Conservation (phyloP, 64 coral and sea anemone species). For the Hydrozoanthus tunicans region DNA sequence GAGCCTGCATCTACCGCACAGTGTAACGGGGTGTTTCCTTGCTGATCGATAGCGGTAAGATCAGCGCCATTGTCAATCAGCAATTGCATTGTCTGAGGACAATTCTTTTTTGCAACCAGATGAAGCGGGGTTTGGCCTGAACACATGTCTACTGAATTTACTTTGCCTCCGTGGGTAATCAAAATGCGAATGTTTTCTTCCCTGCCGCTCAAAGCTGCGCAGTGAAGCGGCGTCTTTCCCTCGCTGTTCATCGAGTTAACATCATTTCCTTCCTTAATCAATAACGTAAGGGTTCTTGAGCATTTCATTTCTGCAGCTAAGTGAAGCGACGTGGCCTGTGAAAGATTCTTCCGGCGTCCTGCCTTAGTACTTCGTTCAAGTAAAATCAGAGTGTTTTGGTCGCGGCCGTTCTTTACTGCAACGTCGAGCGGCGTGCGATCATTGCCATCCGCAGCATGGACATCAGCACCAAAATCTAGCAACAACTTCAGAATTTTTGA, state of each 20-base stretch:
- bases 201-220: background rate
- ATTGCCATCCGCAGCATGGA: slow-evolving; percentile 29
- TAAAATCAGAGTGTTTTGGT: slow-evolving; percentile 1
- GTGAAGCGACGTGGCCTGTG: slow-evolving; percentile 19
- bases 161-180: slow-evolving; percentile 6
- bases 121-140: slow-evolving; percentile 28
- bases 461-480: slow-evolving; percentile 27
- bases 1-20: slow-evolving; percentile 5
- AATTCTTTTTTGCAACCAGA: slow-evolving; percentile 1
- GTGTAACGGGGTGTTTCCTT: slow-evolving; percentile 15
- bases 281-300: slow-evolving; percentile 7
- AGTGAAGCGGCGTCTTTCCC: slow-evolving; percentile 16
- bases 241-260: slow-evolving; percentile 37
- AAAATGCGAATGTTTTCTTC: slow-evolving; percentile 49
- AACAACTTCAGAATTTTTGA: slow-evolving; percentile 36
- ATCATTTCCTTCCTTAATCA: slow-evolving; percentile 37
- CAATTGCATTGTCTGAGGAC: slow-evolving; percentile 3
- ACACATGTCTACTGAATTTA: slow-evolving; percentile 25
- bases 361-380: background rate
- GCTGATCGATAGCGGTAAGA: background rate
- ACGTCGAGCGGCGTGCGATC: slow-evolving; percentile 26
- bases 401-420: slow-evolving; percentile 5
- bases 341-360: background rate
- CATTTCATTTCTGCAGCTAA: slow-evolving; percentile 43
- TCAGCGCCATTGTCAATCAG: slow-evolving; percentile 12